A percentile compares a stretch with the other conserved stretches of the same genome.
phyloP scores from a whole-genome alignment of 2,797 vertebrate genomes.

The Muscicapa comitata region DNA sequence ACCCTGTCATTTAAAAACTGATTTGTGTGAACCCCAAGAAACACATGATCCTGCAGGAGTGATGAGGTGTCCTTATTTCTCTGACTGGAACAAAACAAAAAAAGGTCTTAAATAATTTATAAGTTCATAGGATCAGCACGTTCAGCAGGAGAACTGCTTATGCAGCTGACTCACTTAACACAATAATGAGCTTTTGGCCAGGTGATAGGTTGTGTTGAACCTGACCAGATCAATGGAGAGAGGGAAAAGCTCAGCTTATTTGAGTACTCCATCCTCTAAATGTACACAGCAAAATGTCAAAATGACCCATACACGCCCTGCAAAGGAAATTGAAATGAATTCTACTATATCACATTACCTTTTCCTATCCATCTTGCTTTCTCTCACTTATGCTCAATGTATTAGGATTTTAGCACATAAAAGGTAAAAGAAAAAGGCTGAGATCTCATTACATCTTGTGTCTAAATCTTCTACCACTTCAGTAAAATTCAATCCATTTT shows the following conservation, averaged over 20 bases:
- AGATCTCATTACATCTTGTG: not conserved
- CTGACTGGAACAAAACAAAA: not conserved
- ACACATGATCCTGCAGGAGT: not conserved
- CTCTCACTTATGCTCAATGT: not conserved
- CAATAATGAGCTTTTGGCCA: not conserved
- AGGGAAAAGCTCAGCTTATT: not conserved
- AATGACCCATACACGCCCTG: not conserved
- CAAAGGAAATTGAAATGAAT: not conserved
- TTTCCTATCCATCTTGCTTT: not conserved
- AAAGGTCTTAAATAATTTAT: not conserved
- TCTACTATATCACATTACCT: not conserved
- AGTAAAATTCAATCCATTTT: not conserved
- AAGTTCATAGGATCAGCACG: not conserved
- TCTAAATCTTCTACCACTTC: not conserved
- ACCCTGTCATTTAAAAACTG: not conserved
- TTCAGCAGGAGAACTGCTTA: constrained; percentile 4
- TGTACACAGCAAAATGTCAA: not conserved
- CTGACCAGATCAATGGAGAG: not conserved
- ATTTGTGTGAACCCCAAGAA: not conserved
- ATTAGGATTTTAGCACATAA: not conserved
- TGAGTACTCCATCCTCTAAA: not conserved
- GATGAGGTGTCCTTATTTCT: not conserved
- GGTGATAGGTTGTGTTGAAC: not conserved
- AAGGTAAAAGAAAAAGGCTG: not conserved
- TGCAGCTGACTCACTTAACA: not conserved